Evolutionary conservation across 2,113 vertebrate species (phyloP).

Genomic region (Amphiprion percula): DNA sequence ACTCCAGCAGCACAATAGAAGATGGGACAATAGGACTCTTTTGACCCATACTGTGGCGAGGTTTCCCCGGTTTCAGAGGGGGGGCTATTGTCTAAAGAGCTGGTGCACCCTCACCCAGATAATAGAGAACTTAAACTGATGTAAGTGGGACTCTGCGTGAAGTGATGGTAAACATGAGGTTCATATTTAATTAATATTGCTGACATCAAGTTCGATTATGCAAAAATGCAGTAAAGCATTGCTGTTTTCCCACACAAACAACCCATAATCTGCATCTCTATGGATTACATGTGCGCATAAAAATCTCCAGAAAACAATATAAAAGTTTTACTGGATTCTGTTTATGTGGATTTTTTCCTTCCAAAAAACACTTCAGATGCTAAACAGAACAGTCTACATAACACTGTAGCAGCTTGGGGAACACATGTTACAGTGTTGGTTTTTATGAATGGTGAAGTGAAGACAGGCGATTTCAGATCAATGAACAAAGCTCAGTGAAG

Average conservation of each 20-base stretch:
- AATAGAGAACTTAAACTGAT: conserved; percentile 73
- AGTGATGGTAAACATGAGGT: conserved; percentile 44
- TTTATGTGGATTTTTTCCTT: conserved; percentile 8
- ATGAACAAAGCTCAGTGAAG: conserved; percentile 29
- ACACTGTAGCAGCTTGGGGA: neutral
- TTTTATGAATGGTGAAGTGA: conserved; percentile 47
- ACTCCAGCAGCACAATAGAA: conserved; percentile 82
- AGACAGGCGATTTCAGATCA: conserved; percentile 31
- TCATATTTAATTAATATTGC: conserved; percentile 40
- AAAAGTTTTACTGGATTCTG: conserved; percentile 40
- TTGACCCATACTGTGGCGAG: conserved; percentile 74
- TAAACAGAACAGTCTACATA: conserved; percentile 11
- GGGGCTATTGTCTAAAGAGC: conserved; percentile 77
- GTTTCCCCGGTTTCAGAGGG: conserved; percentile 74
- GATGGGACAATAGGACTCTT: conserved; percentile 81
- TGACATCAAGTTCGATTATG: conserved; percentile 7
- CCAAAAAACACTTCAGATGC: conserved; percentile 13
- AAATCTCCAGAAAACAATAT: conserved; percentile 47
- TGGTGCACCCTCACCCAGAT: conserved; percentile 71
- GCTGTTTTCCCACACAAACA: conserved; percentile 33
- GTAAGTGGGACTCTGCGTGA: conserved; percentile 53
- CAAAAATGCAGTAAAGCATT: neutral
- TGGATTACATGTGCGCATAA: conserved; percentile 24
- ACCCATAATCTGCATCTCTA: conserved; percentile 1
- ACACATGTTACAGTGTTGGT: conserved; percentile 1